Percentiles rank a stretch among this genome's conserved stretches.
Evolutionary conservation across 2,888 invertebrate genomes (phyloP).

Genomic region (Hermodice carunculata): DNA sequence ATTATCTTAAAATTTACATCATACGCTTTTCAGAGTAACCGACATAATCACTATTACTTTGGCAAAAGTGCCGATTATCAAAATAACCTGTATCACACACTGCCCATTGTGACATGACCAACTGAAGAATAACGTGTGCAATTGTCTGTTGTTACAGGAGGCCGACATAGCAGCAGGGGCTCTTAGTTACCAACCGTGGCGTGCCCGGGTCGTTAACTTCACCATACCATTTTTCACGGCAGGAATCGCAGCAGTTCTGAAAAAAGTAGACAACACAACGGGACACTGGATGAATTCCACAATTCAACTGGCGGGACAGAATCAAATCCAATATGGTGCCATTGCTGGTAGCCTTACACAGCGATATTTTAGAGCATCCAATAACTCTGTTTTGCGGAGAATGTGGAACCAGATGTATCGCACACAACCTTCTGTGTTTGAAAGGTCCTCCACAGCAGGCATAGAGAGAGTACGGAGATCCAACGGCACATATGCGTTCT

Average conservation of each 20-base stretch:
- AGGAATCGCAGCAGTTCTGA: constrained; percentile 13
- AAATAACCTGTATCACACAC: too few relatives aligned
- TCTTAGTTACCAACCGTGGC: constrained; percentile 2
- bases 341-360: constrained; percentile 21
- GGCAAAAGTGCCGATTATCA: too few relatives aligned
- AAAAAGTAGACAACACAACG: background rate
- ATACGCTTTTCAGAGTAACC: too few relatives aligned
- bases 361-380: constrained; percentile 13
- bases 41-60: too few relatives aligned
- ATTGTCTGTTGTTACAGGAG: constrained; percentile 16
- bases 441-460: constrained; percentile 13
- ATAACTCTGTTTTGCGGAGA: constrained; percentile 4
- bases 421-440: constrained; percentile 12
- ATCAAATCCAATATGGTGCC: constrained; percentile 14
- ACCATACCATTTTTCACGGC: constrained; percentile 15
- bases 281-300: background rate
- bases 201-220: constrained; percentile 10
- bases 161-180: constrained; percentile 22
- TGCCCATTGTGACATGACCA: too few relatives aligned
- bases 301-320: constrained; percentile 11
- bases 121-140: too few relatives aligned
- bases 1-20: too few relatives aligned
- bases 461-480: constrained; percentile 8
- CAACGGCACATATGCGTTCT: constrained; percentile 16
- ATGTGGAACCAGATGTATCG: constrained; percentile 8